Percentiles rank a stretch among this genome's conserved stretches.
Conservation (phyloP, 2,888 invertebrate genomes). For the Camponotus fellah region DNA sequence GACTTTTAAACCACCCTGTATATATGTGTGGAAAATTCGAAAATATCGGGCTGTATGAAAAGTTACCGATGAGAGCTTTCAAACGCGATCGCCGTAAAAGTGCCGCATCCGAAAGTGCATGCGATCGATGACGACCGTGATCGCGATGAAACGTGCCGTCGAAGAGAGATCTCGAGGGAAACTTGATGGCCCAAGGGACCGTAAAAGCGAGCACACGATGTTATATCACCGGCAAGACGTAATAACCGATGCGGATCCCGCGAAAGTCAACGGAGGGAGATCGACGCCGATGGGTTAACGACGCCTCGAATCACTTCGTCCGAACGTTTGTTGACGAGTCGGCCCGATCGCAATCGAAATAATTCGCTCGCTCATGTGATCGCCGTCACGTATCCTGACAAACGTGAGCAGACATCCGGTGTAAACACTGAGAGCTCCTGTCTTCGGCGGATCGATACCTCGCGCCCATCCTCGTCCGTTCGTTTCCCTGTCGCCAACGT, state of each 20-base stretch:
- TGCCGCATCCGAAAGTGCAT: background rate
- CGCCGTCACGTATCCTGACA: constrained; percentile 48
- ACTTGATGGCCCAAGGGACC: constrained; percentile 2
- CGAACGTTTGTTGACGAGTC: constrained; percentile 37
- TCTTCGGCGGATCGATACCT: constrained; percentile 48
- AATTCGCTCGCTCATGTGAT: constrained; percentile 45
- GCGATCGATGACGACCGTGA: constrained; percentile 27
- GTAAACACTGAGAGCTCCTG: constrained; percentile 39
- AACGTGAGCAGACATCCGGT: constrained; percentile 45
- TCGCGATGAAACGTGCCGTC: background rate
- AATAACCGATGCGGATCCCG: constrained; percentile 26
- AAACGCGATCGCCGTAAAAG: constrained; percentile 4
- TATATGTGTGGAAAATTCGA: background rate
- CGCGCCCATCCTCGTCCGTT: constrained; percentile 2
- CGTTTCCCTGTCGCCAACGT: constrained; percentile 10
- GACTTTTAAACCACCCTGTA: too few relatives aligned
- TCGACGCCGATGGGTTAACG: constrained; percentile 19
- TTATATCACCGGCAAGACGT: constrained; percentile 26
- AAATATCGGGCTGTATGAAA: background rate
- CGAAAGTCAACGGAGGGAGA: constrained; percentile 28
- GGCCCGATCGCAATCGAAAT: constrained; percentile 43
- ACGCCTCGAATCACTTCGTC: constrained; percentile 25
- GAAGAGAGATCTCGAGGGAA: constrained; percentile 10
- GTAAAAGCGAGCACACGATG: constrained; percentile 13
- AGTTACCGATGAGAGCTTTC: background rate